Percentiles rank a stretch among this genome's conserved stretches.
phyloP scores from a whole-genome alignment of 2,888 invertebrate species.

The Drosophila acutilabella region DNA sequence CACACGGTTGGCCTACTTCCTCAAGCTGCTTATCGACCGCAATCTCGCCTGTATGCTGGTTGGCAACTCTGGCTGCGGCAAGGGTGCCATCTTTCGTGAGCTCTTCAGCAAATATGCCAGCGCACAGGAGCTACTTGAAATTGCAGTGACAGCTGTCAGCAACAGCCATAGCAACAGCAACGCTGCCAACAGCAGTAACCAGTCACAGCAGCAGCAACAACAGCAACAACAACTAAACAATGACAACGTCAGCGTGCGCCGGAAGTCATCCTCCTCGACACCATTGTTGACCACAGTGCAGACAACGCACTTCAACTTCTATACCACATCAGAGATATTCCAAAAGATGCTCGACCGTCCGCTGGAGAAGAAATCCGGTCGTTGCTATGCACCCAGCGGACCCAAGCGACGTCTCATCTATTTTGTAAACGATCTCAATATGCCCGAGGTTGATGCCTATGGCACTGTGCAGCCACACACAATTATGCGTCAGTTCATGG shows the following conservation, averaged over 20 bases:
- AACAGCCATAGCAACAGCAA: slow-evolving; percentile 79
- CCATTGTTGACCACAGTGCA: slow-evolving; percentile 75
- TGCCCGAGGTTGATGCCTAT: slow-evolving; percentile 98
- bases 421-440: slow-evolving; percentile 98
- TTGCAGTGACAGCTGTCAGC: slow-evolving; percentile 87
- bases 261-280: slow-evolving; percentile 86
- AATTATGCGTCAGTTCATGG: slow-evolving; percentile 96
- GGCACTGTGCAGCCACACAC: slow-evolving; percentile 98
- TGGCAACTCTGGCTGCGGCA: slow-evolving; percentile 95
- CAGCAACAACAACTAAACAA: slow-evolving; percentile 84
- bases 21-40: slow-evolving; percentile 92
- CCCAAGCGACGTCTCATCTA: slow-evolving; percentile 91
- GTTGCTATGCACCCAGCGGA: slow-evolving; percentile 96
- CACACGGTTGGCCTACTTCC: slow-evolving; percentile 93
- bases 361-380: slow-evolving; percentile 97
- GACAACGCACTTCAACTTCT: slow-evolving; percentile 90
- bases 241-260: slow-evolving; percentile 29
- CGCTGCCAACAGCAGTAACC: slow-evolving; percentile 4
- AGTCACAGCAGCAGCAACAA: slow-evolving; percentile 86
- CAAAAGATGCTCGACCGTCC: slow-evolving; percentile 95
- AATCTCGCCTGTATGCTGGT: slow-evolving; percentile 96
- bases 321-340: slow-evolving; percentile 96
- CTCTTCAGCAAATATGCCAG: slow-evolving; percentile 84
- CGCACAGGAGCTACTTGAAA: slow-evolving; percentile 85
- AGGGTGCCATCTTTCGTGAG: slow-evolving; percentile 95